Evolutionary conservation across 1,140 invertebrate genomes (phyloP).

Genomic region (Aphaenogaster floridana): DNA sequence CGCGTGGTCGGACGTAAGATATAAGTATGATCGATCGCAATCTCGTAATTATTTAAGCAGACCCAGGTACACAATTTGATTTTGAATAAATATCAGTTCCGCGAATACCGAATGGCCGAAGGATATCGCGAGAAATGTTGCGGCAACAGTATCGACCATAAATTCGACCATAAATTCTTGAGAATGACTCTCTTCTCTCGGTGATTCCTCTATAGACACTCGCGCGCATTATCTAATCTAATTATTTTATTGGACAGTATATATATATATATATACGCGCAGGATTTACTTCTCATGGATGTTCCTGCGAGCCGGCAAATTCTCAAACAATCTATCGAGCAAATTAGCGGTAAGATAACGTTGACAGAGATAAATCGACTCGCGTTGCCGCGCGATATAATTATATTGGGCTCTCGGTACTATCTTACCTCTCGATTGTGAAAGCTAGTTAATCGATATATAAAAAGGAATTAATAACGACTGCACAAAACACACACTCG

Average conservation of each 20-base stretch:
- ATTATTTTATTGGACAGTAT: slow-evolving; percentile 57
- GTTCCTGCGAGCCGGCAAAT: not conserved
- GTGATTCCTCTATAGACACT: not conserved
- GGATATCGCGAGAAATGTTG: not conserved
- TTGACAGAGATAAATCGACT: slow-evolving; percentile 85
- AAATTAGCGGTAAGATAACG: slow-evolving; percentile 85
- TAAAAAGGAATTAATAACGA: not conserved
- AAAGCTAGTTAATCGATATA: slow-evolving; percentile 16
- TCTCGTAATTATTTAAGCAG: slow-evolving; percentile 59
- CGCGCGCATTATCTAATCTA: slow-evolving; percentile 62
- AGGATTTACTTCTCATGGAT: slow-evolving; percentile 54
- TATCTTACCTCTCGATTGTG: slow-evolving; percentile 18
- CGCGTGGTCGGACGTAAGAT: not conserved
- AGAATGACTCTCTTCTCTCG: slow-evolving; percentile 9
- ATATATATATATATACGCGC: not conserved
- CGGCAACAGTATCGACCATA: slow-evolving; percentile 52
- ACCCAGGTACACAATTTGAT: slow-evolving; percentile 59
- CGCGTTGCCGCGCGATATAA: slow-evolving; percentile 79
- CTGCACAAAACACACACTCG: not conserved
- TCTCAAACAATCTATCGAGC: slow-evolving; percentile 79
- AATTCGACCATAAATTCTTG: slow-evolving; percentile 67
- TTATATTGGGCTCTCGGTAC: slow-evolving; percentile 69
- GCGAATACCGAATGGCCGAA: not conserved
- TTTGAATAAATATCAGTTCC: slow-evolving; percentile 59
- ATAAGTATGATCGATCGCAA: slow-evolving; percentile 25